Base-by-base conservation (phyloP, 1,140 invertebrate genomes). In the Megalopta genalis region DNA sequence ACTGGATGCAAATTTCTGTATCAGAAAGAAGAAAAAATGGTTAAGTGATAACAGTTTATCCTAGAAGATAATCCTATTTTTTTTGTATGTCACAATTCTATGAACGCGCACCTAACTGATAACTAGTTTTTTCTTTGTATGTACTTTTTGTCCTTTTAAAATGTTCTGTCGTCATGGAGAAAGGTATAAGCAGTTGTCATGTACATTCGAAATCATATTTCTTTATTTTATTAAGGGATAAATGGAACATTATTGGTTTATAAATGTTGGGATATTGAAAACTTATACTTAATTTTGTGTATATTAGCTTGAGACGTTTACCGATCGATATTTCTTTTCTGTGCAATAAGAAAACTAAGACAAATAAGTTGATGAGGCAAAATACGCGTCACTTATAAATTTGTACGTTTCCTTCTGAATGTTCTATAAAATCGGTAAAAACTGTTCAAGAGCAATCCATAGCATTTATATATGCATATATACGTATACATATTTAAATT, bases 401-500 rank as follows among this genome's bases (percentile, higher is more conserved):
- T 72, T 72, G 46, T 72, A 72, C 64, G 72, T 46, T 59, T 78
- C 49, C 60, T 54, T 62, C 57, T 77, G 60, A 77, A 77, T 62
- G 65, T 52, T 70, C 69, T 78, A 52, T 72, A 46, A 25, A 64
- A 78, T 63, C 18, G 42, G 64, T 78, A 78, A 42, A 71, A 54
- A 71, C 64, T 78, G 64, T 72, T 78, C 46, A 72, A 66, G 77
- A 74, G 64, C 71, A 74, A 79, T 79, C 52, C 42, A 67, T 79
- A 79, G 77, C 77, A 79, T 74, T 79, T 79, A 79, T 67, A 73
- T 49, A 49, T 73, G 66, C 64, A 74, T 49, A 70, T 62, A 71
- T 62, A 63, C 63, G 72, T 72, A 57, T 46, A 23, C 23, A 64
- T 72, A 72, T 78, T 64, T 65, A 78, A 78, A 72, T 64, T 60